These are phyloP conservation scores for Poeciliopsis infans DNA, from an alignment of 2,797 vertebrate genomes.

Conservation along the genomic window DNA sequence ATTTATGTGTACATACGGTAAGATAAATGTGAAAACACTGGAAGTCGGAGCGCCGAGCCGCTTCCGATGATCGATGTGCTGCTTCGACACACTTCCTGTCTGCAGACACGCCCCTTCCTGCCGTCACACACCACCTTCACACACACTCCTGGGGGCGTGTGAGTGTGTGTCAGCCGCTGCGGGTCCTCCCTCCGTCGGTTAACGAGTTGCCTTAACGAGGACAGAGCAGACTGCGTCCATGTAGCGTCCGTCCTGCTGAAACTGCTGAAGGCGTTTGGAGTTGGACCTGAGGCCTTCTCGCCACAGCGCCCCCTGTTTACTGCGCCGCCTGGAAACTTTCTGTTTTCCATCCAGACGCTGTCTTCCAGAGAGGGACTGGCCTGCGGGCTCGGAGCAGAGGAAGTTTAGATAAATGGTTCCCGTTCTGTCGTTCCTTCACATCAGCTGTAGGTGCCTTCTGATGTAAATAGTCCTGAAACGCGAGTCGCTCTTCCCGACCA, in stretches of 20 bases:
- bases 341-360: constrained; percentile 6
- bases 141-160: constrained; percentile 23
- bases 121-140: constrained; percentile 25
- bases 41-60: constrained; percentile 32
- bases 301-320: neutral
- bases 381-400: neutral
- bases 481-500: neutral
- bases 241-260: constrained; percentile 54
- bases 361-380: neutral
- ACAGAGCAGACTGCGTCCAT: constrained; percentile 35
- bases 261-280: constrained; percentile 43
- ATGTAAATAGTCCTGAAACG: neutral
- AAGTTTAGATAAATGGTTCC: constrained; percentile 18
- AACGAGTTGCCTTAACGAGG: constrained; percentile 74
- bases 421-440: constrained; percentile 1
- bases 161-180: constrained; percentile 17
- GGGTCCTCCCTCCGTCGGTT: constrained; percentile 16
- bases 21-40: constrained; percentile 75
- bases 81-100: constrained; percentile 57
- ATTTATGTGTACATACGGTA: constrained; percentile 77
- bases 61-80: constrained; percentile 56
- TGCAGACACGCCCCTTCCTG: constrained; percentile 37
- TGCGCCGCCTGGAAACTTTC: constrained; percentile 1
- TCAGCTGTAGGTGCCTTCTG: constrained; percentile 18
- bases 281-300: constrained; percentile 43